phyloP scores from a whole-genome alignment of 2,797 vertebrate species.

The Delichon dasypus region DNA sequence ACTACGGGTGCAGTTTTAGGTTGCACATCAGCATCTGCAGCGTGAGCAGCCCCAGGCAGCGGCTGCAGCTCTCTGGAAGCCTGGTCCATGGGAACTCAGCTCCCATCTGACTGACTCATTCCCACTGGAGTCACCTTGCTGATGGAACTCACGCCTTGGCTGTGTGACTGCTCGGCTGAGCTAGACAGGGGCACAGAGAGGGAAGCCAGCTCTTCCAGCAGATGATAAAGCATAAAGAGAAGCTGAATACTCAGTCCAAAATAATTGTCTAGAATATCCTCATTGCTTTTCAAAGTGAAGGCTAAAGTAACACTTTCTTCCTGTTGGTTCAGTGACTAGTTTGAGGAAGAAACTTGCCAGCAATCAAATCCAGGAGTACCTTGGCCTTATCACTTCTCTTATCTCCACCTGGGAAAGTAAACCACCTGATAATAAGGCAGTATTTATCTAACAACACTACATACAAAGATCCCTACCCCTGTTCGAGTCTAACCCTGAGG shows the following conservation, averaged over 20 bases:
- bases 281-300: background rate
- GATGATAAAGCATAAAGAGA: slow-evolving; percentile 1
- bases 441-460: slow-evolving; percentile 40
- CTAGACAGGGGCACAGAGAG: background rate
- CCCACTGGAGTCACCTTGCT: background rate
- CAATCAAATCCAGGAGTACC: slow-evolving; percentile 12
- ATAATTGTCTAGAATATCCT: slow-evolving; percentile 11
- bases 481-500: background rate
- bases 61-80: background rate
- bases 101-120: background rate
- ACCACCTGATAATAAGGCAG: slow-evolving; percentile 22
- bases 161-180: background rate
- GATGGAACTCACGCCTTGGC: background rate
- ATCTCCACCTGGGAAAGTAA: slow-evolving; percentile 48
- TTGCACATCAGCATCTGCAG: too few species aligned
- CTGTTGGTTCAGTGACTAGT: background rate
- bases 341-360: slow-evolving; percentile 20
- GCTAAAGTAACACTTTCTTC: background rate
- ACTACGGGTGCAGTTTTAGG: background rate
- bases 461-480: slow-evolving; percentile 27
- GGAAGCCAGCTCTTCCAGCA: background rate
- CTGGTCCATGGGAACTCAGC: background rate
- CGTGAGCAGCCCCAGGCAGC: background rate
- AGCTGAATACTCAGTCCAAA: background rate
- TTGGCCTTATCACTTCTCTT: slow-evolving; percentile 4